phyloP scores from a whole-genome alignment of 2,888 invertebrate genomes.

The Aleiodes leptofemur region DNA sequence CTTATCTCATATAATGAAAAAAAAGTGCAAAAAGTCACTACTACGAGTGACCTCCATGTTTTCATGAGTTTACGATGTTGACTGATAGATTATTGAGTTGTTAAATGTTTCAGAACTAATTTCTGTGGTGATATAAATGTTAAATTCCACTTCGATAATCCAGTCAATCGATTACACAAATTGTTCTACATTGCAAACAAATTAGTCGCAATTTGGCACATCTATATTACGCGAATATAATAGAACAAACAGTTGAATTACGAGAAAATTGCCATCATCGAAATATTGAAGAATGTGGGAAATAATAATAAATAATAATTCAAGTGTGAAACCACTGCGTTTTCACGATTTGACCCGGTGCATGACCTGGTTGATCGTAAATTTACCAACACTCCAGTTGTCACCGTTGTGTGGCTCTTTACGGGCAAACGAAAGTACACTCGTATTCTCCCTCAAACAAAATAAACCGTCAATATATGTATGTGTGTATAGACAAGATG shows the following conservation, averaged over 20 bases:
- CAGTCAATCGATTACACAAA: too few species aligned
- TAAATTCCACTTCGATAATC: not conserved
- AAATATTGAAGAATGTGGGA: not conserved
- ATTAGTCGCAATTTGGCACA: not conserved
- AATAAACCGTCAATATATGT: conserved; percentile 51
- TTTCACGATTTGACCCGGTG: conserved; percentile 36
- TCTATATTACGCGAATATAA: too few species aligned
- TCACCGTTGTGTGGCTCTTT: conserved; percentile 68
- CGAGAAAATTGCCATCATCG: conserved; percentile 1
- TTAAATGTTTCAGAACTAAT: conserved; percentile 50
- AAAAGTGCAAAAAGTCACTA: conserved; percentile 49
- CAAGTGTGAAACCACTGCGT: conserved; percentile 33
- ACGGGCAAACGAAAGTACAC: conserved; percentile 62
- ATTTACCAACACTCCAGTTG: conserved; percentile 69
- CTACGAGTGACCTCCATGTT: conserved; percentile 52
- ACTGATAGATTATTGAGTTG: conserved; percentile 65
- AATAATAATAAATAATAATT: conserved; percentile 10
- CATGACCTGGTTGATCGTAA: conserved; percentile 68
- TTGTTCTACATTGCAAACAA: not conserved
- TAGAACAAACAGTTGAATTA: too few species aligned
- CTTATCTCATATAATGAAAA: conserved; percentile 46
- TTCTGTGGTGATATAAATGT: conserved; percentile 31
- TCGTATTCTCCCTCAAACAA: conserved; percentile 58
- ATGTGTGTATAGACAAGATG: conserved; percentile 14
- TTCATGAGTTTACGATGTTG: conserved; percentile 57